phyloP scores from a whole-genome alignment of 2,797 vertebrate species.

The Myiothlypis chrysogaster region DNA sequence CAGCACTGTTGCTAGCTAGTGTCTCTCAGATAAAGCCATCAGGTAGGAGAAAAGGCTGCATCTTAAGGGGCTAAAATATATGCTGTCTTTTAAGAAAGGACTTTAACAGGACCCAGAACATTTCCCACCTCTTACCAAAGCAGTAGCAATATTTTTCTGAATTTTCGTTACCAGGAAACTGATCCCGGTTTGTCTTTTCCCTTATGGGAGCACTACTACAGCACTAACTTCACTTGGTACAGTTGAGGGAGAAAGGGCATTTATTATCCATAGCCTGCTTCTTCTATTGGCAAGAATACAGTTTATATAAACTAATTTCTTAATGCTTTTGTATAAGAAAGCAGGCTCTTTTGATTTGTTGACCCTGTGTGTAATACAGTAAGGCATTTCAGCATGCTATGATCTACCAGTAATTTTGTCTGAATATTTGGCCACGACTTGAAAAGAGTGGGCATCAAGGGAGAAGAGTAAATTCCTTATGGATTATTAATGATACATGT shows the following conservation, averaged over 20 bases:
- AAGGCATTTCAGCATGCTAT: neutral
- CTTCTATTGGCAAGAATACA: neutral
- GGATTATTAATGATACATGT: neutral
- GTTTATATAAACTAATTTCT: neutral
- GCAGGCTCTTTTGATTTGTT: neutral
- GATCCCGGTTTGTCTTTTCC: neutral
- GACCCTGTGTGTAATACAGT: neutral
- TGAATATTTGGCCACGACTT: neutral
- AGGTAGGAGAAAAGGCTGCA: neutral
- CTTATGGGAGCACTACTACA: neutral
- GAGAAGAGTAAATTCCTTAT: neutral
- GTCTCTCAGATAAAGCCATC: constrained; percentile 25
- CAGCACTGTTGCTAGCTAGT: neutral
- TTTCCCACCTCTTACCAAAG: constrained; percentile 9
- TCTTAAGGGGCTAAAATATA: neutral
- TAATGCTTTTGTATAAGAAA: neutral
- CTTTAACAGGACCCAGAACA: neutral
- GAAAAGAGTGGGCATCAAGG: neutral
- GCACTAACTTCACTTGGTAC: neutral
- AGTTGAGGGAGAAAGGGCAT: neutral
- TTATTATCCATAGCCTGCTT: neutral
- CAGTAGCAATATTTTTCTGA: neutral
- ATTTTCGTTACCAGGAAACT: neutral
- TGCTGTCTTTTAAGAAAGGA: neutral
- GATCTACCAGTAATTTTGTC: neutral